A percentile compares a stretch with the other conserved stretches of the same genome.
These are phyloP conservation scores for Apostichopus japonicus DNA, from an alignment of 35 echinoderm and acorn worm species.

Conservation along the genomic window DNA sequence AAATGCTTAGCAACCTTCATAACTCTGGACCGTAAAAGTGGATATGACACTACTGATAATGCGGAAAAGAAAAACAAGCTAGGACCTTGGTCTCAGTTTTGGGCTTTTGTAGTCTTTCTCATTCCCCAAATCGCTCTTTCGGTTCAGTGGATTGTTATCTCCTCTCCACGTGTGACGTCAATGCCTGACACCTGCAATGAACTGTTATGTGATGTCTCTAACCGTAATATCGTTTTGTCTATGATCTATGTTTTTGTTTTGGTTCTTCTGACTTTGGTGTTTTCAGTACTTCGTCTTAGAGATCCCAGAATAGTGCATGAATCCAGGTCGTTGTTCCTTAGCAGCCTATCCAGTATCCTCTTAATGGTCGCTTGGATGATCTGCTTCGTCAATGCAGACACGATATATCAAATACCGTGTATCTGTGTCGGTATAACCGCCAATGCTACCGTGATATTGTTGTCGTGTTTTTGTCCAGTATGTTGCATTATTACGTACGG, in stretches of 20 bases:
- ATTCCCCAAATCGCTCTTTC: constrained; percentile 49
- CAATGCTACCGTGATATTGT: constrained; percentile 67
- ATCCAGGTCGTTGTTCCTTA: constrained; percentile 39
- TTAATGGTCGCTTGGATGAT: constrained; percentile 54
- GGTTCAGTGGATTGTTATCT: constrained; percentile 56
- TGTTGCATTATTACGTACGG: constrained; percentile 27
- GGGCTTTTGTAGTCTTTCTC: constrained; percentile 57
- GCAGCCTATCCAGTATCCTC: constrained; percentile 27
- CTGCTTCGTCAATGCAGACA: constrained; percentile 29
- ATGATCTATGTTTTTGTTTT: constrained; percentile 65
- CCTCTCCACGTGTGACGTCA: constrained; percentile 9
- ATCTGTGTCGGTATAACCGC: constrained; percentile 54
- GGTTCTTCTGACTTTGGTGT: constrained; percentile 38
- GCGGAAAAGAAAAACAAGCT: constrained; percentile 6
- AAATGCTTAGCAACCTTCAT: constrained; percentile 37
- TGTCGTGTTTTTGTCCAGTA: not conserved
- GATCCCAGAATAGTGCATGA: constrained; percentile 37
- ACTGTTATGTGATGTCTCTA: constrained; percentile 23
- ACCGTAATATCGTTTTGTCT: constrained; percentile 42
- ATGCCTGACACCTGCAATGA: not conserved
- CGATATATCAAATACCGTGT: constrained; percentile 4
- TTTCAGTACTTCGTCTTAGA: constrained; percentile 17
- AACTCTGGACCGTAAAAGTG: not conserved
- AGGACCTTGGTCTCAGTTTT: not conserved
- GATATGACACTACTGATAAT: not conserved